These are phyloP conservation scores for Melipona beecheii DNA, from an alignment of 2,888 invertebrate species.

Conservation along the genomic window DNA sequence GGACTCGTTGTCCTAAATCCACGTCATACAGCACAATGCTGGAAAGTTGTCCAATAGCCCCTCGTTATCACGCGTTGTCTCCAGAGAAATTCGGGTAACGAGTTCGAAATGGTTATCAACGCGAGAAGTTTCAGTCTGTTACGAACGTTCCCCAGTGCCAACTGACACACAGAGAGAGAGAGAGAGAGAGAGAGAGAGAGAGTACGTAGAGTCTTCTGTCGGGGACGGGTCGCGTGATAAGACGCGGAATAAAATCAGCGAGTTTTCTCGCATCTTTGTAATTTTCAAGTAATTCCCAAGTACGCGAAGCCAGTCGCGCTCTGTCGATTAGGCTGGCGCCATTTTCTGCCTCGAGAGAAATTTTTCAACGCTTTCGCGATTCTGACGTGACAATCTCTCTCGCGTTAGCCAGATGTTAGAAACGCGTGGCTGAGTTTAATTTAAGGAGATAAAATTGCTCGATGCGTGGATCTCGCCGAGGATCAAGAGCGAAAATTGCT, in stretches of 20 bases:
- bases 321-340: neutral
- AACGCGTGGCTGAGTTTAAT: no score
- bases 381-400: no score
- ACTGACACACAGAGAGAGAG: neutral
- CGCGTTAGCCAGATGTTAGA: no score
- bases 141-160: constrained; percentile 1
- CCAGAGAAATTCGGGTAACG: constrained; percentile 26
- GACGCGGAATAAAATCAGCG: neutral
- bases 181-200: neutral
- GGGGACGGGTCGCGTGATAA: neutral
- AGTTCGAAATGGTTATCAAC: constrained; percentile 20
- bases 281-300: neutral
- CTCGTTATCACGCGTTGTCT: constrained; percentile 15
- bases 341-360: neutral
- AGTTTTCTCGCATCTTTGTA: neutral
- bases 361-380: neutral
- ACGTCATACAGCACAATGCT: neutral
- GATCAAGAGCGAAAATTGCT: no score
- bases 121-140: constrained; percentile 9
- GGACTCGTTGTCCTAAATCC: neutral
- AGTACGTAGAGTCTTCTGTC: neutral
- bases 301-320: neutral
- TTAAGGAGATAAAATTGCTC: no score
- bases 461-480: no score
- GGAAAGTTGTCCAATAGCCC: constrained; percentile 21